A percentile compares a stretch with the other conserved stretches of the same genome.
Conservation (phyloP, 2,888 invertebrate genomes). For the Hermaeophaga mercurialis region DNA sequence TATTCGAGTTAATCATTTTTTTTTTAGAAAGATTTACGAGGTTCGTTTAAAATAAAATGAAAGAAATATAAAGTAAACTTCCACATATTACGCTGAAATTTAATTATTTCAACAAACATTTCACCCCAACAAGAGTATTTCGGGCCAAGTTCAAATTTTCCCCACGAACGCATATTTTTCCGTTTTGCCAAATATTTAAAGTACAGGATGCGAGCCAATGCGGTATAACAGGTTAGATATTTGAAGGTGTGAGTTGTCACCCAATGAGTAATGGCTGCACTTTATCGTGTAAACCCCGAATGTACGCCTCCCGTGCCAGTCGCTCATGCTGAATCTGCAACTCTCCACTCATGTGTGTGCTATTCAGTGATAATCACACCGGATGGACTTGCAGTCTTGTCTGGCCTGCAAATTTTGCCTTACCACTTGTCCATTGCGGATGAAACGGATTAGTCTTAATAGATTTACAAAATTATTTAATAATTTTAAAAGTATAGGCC, state of each 20-base stretch:
- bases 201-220: conserved; percentile 9
- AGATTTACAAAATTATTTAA: no score
- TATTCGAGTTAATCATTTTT: no score
- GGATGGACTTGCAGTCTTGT: conserved; percentile 34
- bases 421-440: conserved; percentile 22
- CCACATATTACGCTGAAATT: no score
- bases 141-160: no score
- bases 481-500: no score
- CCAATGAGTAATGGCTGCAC: conserved; percentile 48
- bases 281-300: conserved; percentile 49
- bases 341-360: conserved; percentile 52
- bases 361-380: conserved; percentile 49
- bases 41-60: no score
- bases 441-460: conserved; percentile 14
- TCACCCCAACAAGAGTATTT: no score
- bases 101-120: no score
- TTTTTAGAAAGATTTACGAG: no score
- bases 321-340: conserved; percentile 52
- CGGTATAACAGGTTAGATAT: conserved; percentile 33
- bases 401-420: conserved; percentile 21
- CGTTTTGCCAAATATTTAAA: conserved; percentile 16
- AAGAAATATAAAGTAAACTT: no score
- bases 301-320: conserved; percentile 40
- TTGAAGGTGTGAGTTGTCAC: conserved; percentile 47
- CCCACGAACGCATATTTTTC: no score